phyloP scores from a whole-genome alignment of 2,113 vertebrate genomes.

The Cebidichthys violaceus region DNA sequence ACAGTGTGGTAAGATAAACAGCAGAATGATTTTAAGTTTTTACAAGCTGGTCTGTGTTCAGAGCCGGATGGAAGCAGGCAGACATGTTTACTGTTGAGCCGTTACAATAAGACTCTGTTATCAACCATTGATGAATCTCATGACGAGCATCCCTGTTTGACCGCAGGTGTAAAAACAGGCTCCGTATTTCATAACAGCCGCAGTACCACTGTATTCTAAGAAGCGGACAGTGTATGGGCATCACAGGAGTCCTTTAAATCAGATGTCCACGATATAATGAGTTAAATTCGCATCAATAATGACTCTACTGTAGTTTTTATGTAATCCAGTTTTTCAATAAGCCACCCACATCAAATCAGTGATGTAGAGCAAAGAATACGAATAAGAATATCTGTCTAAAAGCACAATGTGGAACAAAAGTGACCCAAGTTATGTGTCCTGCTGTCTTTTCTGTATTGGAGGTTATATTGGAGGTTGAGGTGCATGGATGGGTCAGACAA shows the following conservation, averaged over 20 bases:
- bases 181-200: constrained; percentile 45
- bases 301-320: constrained; percentile 38
- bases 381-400: not conserved
- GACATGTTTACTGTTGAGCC: constrained; percentile 20
- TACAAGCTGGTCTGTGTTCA: constrained; percentile 23
- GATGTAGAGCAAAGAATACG: not conserved
- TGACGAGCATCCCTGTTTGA: constrained; percentile 56
- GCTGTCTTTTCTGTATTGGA: not conserved
- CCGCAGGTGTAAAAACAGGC: constrained; percentile 45
- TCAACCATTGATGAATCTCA: constrained; percentile 41
- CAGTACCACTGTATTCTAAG: constrained; percentile 19
- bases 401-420: constrained; percentile 2
- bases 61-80: constrained; percentile 22
- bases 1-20: not conserved
- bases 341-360: not conserved
- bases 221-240: constrained; percentile 19
- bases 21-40: not conserved
- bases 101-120: constrained; percentile 60
- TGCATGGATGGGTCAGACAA: not conserved
- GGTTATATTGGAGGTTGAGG: not conserved
- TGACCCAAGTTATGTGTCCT: not conserved
- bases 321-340: not conserved
- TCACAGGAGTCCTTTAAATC: constrained; percentile 19
- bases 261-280: not conserved
- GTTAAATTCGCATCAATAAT: constrained; percentile 10